A percentile compares a stretch with the other conserved stretches of the same genome.
phyloP scores from a whole-genome alignment of 2,113 vertebrate genomes.

The Epinephelus fuscoguttatus region DNA sequence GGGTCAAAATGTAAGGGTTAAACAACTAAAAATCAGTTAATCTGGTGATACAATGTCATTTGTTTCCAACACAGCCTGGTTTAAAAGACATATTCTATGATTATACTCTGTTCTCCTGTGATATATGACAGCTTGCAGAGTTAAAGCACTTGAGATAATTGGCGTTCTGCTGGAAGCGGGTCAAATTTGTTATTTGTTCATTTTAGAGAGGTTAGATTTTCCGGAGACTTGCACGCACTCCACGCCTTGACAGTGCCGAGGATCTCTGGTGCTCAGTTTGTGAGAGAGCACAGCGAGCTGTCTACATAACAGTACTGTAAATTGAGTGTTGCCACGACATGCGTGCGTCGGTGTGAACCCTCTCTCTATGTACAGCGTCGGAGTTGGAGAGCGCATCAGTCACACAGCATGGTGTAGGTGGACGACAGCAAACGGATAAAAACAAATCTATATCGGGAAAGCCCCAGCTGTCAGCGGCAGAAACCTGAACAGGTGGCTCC shows the following conservation, averaged over 20 bases:
- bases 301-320: slow-evolving; percentile 12
- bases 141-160: not conserved
- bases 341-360: slow-evolving; percentile 50
- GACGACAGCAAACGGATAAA: slow-evolving; percentile 58
- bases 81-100: not conserved
- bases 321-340: not conserved
- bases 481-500: slow-evolving; percentile 82
- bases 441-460: slow-evolving; percentile 79
- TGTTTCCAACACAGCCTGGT: not conserved
- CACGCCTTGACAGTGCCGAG: not conserved
- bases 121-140: not conserved
- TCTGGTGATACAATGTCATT: not conserved
- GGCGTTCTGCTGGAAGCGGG: not conserved
- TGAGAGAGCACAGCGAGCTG: not conserved
- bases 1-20: no score
- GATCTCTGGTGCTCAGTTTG: not conserved
- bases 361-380: slow-evolving; percentile 20
- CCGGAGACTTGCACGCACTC: not conserved
- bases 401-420: slow-evolving; percentile 52
- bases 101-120: not conserved
- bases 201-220: no score
- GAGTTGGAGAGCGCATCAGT: slow-evolving; percentile 53
- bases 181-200: not conserved
- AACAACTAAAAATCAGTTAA: not conserved
- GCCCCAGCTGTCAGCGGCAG: slow-evolving; percentile 74